Evolutionary conservation across 2,797 vertebrate species (phyloP).

Genomic region (Darevskia mixta): DNA sequence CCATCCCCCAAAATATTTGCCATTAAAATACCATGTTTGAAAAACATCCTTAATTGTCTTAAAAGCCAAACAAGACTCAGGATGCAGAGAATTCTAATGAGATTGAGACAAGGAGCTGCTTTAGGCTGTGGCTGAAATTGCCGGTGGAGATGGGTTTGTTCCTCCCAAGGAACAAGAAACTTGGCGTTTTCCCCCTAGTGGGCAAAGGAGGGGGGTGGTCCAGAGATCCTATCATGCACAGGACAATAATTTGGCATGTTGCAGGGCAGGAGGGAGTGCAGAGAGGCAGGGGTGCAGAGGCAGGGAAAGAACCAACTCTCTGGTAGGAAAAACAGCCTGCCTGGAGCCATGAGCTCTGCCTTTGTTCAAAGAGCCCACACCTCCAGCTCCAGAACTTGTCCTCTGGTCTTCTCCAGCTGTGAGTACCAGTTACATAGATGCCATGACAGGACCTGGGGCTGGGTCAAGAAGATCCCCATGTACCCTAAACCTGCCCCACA

Average conservation of each 20-base stretch:
- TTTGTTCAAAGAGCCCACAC: not conserved
- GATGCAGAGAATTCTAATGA: not conserved
- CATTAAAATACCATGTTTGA: too few species aligned
- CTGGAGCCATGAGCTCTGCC: not conserved
- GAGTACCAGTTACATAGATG: conserved; percentile 70
- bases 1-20: too few species aligned
- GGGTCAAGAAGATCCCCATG: too few species aligned
- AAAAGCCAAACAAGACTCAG: not conserved
- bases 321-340: not conserved
- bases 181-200: not conserved
- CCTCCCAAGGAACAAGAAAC: not conserved
- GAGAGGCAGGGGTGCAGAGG: too few species aligned
- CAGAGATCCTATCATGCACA: not conserved
- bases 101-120: not conserved
- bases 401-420: conserved; percentile 85
- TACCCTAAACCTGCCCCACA: too few species aligned
- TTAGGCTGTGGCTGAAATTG: not conserved
- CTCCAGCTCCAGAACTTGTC: conserved; percentile 82
- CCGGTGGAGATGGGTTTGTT: too few species aligned
- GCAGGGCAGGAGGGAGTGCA: not conserved
- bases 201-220: not conserved
- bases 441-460: not conserved
- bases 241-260: not conserved
- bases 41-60: not conserved
- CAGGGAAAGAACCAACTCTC: not conserved